A percentile compares a stretch with the other conserved stretches of the same genome.
Evolutionary conservation across 2,888 invertebrate species (phyloP).

Genomic region (Agrochola circellaris): DNA sequence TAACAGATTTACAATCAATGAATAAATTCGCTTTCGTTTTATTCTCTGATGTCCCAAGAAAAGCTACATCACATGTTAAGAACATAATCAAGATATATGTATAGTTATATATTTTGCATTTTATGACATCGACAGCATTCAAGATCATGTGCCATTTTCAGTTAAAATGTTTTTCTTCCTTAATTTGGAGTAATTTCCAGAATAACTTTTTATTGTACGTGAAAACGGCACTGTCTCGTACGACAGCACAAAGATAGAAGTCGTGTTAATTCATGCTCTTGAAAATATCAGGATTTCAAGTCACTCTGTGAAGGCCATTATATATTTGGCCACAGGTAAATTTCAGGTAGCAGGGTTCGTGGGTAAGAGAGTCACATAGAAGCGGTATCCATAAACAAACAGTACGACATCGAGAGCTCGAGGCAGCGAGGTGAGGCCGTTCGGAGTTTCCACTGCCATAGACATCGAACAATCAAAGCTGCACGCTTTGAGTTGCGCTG

Average conservation of each 20-base stretch:
- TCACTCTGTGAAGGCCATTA: conserved; percentile 58
- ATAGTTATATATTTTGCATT: conserved; percentile 57
- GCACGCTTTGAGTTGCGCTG: conserved; percentile 84
- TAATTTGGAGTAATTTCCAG: conserved; percentile 4
- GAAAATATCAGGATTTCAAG: conserved; percentile 68
- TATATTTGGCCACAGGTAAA: conserved; percentile 61
- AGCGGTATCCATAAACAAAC: conserved; percentile 87
- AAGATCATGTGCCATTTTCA: conserved; percentile 78
- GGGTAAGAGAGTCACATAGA: conserved; percentile 83
- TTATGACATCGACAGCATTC: conserved; percentile 79
- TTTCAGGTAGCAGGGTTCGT: conserved; percentile 75
- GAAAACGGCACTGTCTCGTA: conserved; percentile 80
- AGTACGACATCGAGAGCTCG: conserved; percentile 89
- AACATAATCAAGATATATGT: conserved; percentile 68
- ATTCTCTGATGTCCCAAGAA: conserved; percentile 68
- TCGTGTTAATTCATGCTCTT: conserved; percentile 81
- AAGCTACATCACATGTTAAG: conserved; percentile 69
- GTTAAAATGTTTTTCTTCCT: conserved; percentile 50
- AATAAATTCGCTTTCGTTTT: background rate
- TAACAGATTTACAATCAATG: background rate
- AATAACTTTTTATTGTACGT: conserved; percentile 40
- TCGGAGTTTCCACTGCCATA: conserved; percentile 83
- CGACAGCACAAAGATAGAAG: conserved; percentile 75
- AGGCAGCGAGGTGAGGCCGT: conserved; percentile 83
- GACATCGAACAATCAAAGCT: conserved; percentile 90